Percentiles rank a stretch among this genome's conserved stretches.
phyloP scores from a whole-genome alignment of 2,888 invertebrate species.

The Caenorhabditis wallacei region DNA sequence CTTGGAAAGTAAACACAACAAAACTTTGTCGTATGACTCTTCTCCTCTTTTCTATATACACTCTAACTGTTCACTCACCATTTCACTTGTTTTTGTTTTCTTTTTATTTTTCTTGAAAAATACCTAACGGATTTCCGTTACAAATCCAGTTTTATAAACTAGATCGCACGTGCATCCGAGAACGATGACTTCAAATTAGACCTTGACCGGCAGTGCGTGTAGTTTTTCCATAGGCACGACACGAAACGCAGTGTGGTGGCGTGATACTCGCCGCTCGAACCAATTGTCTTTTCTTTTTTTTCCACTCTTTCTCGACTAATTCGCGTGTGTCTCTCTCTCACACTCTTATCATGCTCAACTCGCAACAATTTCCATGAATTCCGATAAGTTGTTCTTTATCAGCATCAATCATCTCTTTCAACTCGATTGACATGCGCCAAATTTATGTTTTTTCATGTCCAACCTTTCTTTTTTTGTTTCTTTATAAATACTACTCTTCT shows the following conservation, averaged over 20 bases:
- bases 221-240: conserved; percentile 54
- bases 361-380: conserved; percentile 37
- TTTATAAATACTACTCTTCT: background rate
- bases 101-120: conserved; percentile 4
- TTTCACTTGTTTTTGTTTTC: conserved; percentile 2
- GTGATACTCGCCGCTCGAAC: conserved; percentile 52
- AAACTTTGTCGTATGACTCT: conserved; percentile 44
- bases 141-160: conserved; percentile 8
- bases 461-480: background rate
- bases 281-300: conserved; percentile 59
- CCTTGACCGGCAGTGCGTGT: conserved; percentile 63
- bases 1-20: conserved; percentile 54
- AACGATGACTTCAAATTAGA: conserved; percentile 56
- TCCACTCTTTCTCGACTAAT: conserved; percentile 43
- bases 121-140: background rate
- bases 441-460: conserved; percentile 13
- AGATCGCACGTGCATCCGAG: conserved; percentile 6
- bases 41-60: conserved; percentile 1
- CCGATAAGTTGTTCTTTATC: conserved; percentile 41
- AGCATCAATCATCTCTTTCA: conserved; percentile 42
- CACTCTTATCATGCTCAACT: conserved; percentile 45
- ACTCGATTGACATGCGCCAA: background rate
- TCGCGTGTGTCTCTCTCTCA: conserved; percentile 27
- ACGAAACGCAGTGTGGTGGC: conserved; percentile 55
- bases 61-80: conserved; percentile 15